Evolutionary conservation across 1,140 invertebrate species (phyloP).

Genomic region (Charaxes varanes): DNA sequence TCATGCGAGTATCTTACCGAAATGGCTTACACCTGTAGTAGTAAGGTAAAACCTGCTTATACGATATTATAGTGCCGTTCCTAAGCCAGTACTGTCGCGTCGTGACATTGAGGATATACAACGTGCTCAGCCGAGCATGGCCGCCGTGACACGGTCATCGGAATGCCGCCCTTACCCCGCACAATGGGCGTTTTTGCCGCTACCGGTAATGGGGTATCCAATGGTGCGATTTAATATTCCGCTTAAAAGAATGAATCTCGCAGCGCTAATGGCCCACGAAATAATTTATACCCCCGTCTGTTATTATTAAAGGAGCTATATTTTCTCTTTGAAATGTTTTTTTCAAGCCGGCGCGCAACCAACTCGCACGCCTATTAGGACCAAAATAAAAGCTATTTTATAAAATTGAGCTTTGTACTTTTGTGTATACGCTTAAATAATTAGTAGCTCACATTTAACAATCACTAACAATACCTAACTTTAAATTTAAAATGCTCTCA

Average conservation of each 20-base stretch:
- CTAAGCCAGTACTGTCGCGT: too few relatives aligned
- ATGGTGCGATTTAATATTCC: constrained; percentile 23
- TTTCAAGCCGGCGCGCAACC: not conserved
- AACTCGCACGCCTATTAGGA: not conserved
- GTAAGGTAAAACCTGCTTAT: too few relatives aligned
- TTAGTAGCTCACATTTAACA: too few relatives aligned
- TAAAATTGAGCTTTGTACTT: not conserved
- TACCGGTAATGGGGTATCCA: constrained; percentile 16
- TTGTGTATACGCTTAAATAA: too few relatives aligned
- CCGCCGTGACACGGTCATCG: constrained; percentile 13
- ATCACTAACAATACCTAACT: too few relatives aligned
- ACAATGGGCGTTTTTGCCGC: constrained; percentile 19
- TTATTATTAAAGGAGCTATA: constrained; percentile 19
- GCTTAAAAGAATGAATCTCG: constrained; percentile 27
- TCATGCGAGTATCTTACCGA: too few relatives aligned
- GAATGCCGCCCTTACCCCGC: constrained; percentile 12
- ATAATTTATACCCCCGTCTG: constrained; percentile 21
- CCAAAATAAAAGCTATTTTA: not conserved
- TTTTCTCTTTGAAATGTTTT: constrained; percentile 6
- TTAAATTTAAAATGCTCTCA: too few relatives aligned
- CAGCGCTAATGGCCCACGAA: constrained; percentile 19
- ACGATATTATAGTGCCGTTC: too few relatives aligned
- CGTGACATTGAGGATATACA: constrained; percentile 18
- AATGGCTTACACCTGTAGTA: too few relatives aligned
- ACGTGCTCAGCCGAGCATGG: constrained; percentile 23